Conservation (phyloP, 1,140 invertebrate genomes). For the Anoplolepis gracilipes region DNA sequence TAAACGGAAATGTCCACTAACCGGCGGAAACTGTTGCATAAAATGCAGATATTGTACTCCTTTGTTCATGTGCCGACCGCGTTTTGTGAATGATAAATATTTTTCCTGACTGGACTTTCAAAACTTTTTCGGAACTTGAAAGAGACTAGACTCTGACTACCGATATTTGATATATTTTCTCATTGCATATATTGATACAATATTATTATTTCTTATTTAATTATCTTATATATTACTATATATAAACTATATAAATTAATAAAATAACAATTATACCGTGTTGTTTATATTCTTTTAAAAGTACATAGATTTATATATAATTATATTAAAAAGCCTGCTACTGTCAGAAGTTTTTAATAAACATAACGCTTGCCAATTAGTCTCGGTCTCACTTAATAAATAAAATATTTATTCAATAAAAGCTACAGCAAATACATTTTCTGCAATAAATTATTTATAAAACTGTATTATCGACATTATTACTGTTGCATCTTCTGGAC, state of each 20-base stretch:
- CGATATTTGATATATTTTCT: conserved; percentile 3
- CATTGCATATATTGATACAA: neutral
- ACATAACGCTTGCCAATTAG: neutral
- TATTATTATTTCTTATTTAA: neutral
- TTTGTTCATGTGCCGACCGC: conserved; percentile 6
- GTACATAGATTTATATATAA: neutral
- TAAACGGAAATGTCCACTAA: conserved; percentile 55
- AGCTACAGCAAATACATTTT: too few relatives aligned
- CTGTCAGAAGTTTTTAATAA: neutral
- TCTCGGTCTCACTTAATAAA: too few relatives aligned
- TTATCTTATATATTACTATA: neutral
- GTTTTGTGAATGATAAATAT: neutral
- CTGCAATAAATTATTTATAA: neutral
- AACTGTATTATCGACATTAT: conserved; percentile 4
- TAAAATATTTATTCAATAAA: neutral
- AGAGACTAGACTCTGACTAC: neutral
- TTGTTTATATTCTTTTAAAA: too few relatives aligned
- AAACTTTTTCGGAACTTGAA: too few relatives aligned
- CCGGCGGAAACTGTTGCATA: neutral
- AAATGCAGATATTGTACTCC: neutral
- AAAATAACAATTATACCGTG: too few relatives aligned
- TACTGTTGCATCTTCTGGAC: neutral
- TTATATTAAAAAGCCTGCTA: neutral
- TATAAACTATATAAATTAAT: too few relatives aligned
- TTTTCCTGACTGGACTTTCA: too few relatives aligned